Evolutionary conservation across 2,888 invertebrate species (phyloP).

Genomic region (Rhingia rostrata): DNA sequence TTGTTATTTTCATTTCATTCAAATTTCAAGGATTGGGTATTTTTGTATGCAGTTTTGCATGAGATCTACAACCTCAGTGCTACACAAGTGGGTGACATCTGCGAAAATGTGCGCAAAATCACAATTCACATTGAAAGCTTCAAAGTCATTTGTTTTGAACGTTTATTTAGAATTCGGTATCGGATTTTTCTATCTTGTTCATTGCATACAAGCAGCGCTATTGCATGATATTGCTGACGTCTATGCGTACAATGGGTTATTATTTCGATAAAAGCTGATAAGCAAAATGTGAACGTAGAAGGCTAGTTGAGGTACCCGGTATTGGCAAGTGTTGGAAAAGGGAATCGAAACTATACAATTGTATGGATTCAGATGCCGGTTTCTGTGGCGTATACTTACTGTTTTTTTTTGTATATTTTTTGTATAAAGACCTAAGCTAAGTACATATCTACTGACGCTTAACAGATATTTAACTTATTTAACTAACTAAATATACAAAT

Average conservation of each 20-base stretch:
- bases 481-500: too few species aligned
- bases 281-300: not conserved
- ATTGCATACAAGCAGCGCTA: conserved; percentile 7
- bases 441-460: too few species aligned
- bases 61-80: conserved; percentile 49
- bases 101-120: conserved; percentile 42
- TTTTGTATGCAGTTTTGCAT: conserved; percentile 4
- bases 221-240: conserved; percentile 27
- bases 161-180: conserved; percentile 18
- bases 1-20: conserved; percentile 67
- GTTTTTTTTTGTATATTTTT: not conserved
- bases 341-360: not conserved
- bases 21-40: conserved; percentile 63
- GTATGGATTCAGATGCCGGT: not conserved
- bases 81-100: conserved; percentile 62
- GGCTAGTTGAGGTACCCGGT: too few species aligned
- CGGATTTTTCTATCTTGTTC: conserved; percentile 42
- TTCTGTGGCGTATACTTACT: not conserved
- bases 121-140: conserved; percentile 18
- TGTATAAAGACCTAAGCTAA: too few species aligned
- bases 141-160: conserved; percentile 30
- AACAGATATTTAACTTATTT: too few species aligned
- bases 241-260: conserved; percentile 40
- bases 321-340: not conserved
- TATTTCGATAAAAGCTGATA: conserved; percentile 1